Conservation (phyloP, 2,113 vertebrate species). For the Dissostichus mawsoni region DNA sequence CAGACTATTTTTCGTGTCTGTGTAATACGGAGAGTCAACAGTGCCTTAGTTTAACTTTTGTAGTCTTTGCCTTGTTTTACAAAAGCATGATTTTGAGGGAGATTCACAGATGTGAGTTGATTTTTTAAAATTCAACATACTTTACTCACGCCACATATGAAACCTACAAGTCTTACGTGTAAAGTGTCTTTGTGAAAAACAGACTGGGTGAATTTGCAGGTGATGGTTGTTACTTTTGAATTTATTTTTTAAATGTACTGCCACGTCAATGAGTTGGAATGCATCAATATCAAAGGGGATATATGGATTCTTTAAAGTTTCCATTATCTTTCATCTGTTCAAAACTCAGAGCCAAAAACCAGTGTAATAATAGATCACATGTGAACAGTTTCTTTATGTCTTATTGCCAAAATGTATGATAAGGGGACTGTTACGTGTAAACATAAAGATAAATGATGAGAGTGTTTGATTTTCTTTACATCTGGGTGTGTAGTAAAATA, state of each 20-base stretch:
- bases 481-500: constrained; percentile 53
- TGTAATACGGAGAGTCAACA: too few relatives aligned
- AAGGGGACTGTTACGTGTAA: constrained; percentile 60
- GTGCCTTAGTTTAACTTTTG: too few relatives aligned
- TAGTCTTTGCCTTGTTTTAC: too few relatives aligned
- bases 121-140: too few relatives aligned
- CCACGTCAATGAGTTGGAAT: constrained; percentile 14
- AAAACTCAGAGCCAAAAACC: constrained; percentile 35
- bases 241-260: constrained; percentile 18
- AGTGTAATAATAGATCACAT: constrained; percentile 55
- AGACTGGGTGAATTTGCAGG: not conserved
- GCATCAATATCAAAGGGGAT: constrained; percentile 3
- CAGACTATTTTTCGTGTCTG: too few relatives aligned
- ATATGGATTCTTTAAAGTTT: constrained; percentile 28
- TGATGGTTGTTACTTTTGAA: not conserved
- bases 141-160: too few relatives aligned
- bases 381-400: constrained; percentile 49
- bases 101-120: too few relatives aligned
- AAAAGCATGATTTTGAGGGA: too few relatives aligned
- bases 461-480: constrained; percentile 54
- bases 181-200: not conserved
- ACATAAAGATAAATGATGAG: constrained; percentile 62
- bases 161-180: too few relatives aligned
- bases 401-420: constrained; percentile 63
- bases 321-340: constrained; percentile 21